Percentiles rank a stretch among this genome's conserved stretches.
Conservation (phyloP, 1,140 invertebrate genomes). For the Anthonomus grandis region DNA sequence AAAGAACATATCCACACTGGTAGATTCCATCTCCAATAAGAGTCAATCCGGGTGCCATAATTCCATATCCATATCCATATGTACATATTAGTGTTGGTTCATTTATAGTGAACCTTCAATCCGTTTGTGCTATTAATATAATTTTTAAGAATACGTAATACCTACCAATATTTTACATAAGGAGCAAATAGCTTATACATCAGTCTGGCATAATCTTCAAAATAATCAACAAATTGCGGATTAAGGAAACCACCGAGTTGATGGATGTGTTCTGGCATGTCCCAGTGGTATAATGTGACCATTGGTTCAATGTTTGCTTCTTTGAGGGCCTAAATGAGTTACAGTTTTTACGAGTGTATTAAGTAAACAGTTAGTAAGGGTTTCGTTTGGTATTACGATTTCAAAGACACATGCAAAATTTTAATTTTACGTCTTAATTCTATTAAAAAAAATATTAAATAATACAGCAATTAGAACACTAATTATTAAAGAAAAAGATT, state of each 20-base stretch:
- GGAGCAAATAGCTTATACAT: slow-evolving; percentile 19
- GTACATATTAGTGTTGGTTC: slow-evolving; percentile 58
- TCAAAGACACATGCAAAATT: no score
- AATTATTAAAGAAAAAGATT: no score
- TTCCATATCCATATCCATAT: slow-evolving; percentile 58
- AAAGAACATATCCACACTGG: slow-evolving; percentile 34
- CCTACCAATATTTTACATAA: slow-evolving; percentile 47
- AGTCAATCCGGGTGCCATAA: slow-evolving; percentile 53
- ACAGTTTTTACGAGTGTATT: no score
- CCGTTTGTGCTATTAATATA: background rate
- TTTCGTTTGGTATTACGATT: no score
- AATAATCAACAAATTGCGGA: slow-evolving; percentile 37
- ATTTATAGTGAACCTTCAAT: background rate
- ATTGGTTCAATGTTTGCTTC: slow-evolving; percentile 55
- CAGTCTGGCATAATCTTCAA: slow-evolving; percentile 38
- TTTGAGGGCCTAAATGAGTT: slow-evolving; percentile 47
- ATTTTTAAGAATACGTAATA: background rate
- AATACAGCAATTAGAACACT: no score
- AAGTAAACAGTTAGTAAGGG: no score
- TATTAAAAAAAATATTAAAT: no score
- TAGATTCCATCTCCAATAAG: slow-evolving; percentile 35
- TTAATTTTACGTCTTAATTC: no score
- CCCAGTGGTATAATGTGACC: slow-evolving; percentile 71
- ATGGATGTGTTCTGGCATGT: slow-evolving; percentile 61
- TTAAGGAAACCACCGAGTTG: slow-evolving; percentile 48